Percentiles rank a stretch among this genome's conserved stretches.
These are phyloP conservation scores for Drosophila stalkeri DNA, from an alignment of 2,888 invertebrate genomes.

Conservation along the genomic window DNA sequence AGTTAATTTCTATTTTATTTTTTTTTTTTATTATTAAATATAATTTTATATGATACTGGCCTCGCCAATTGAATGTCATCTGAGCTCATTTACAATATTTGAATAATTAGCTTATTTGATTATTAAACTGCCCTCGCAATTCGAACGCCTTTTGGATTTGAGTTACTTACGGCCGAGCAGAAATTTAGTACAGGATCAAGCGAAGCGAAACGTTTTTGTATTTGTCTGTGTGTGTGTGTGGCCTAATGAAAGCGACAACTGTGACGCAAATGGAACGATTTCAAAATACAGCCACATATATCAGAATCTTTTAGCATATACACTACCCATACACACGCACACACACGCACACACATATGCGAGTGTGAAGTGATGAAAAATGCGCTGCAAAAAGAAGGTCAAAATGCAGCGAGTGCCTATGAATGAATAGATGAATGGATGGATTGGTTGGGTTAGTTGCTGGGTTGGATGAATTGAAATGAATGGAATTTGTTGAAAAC, in stretches of 20 bases:
- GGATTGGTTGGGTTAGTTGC: neutral
- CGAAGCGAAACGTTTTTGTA: slow-evolving; percentile 59
- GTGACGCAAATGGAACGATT: slow-evolving; percentile 49
- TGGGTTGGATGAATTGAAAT: slow-evolving; percentile 18
- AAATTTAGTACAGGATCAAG: slow-evolving; percentile 51
- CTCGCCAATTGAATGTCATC: too few relatives aligned
- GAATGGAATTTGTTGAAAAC: slow-evolving; percentile 47
- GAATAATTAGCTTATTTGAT: too few relatives aligned
- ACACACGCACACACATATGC: slow-evolving; percentile 2
- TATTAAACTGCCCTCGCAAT: slow-evolving; percentile 30
- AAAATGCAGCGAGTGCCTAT: slow-evolving; percentile 42
- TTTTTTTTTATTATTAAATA: too few relatives aligned
- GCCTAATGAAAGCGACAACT: slow-evolving; percentile 64
- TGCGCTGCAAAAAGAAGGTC: slow-evolving; percentile 48
- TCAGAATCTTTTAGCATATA: slow-evolving; percentile 15
- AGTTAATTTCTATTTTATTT: too few relatives aligned
- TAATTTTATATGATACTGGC: too few relatives aligned
- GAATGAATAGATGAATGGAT: slow-evolving; percentile 14
- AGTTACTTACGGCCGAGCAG: slow-evolving; percentile 37
- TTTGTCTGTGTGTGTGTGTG: slow-evolving; percentile 20
- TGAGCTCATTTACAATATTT: too few relatives aligned
- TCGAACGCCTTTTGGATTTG: slow-evolving; percentile 13
- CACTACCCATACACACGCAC: slow-evolving; percentile 1
- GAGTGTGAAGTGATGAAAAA: slow-evolving; percentile 7
- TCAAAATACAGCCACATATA: slow-evolving; percentile 32